Base-by-base conservation (phyloP, 1,140 invertebrate species). In the Drosophila azteca region DNA sequence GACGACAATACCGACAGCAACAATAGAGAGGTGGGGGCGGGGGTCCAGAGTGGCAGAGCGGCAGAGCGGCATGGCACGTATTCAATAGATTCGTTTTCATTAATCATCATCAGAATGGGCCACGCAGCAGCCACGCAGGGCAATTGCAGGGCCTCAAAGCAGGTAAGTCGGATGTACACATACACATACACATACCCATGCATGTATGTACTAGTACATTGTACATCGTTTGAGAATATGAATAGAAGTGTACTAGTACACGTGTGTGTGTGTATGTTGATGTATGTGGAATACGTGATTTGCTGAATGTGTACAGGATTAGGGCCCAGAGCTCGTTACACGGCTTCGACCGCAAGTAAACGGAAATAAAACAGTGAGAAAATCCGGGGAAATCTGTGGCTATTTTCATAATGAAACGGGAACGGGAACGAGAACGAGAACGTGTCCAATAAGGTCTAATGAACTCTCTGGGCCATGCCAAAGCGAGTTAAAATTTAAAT, bases 401-500 rank as follows among this genome's bases (percentile, higher is more conserved):
- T 22, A 9, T 71, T 31, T 17, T 22, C 26, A 51, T 63, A 71
- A 65, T 59, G 49, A 58, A 72, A 62, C 49, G 59, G 31, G 31
- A 35, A 35, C 3, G 35, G 9, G 35, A 39, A 39, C 0, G 35
- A 11, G 35, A 39, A 39, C 4, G 35, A 5, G 35, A 39, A 4
- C 35, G 35, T 39, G 35, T 39, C 35, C 35, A 39, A 39, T 39
- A 39, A 45, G 50, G 63, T 68, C 46, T 62, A 74, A 67, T 74
- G 72, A 73, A 75, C 69, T 59, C 49, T 71, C 22, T 39, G 20
- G 46, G 60, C 61, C 52, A 58, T 43, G 64, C 63, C 1, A 45
- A 74, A 67, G 13, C 60, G 49, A 74, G 83, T 82, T 68, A 79
- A 84, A 84, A 83, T 88, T 83, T 83, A 88, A 88, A 88, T 79